Evolutionary conservation across 2,797 vertebrate genomes (phyloP).

Genomic region (Oreochromis grahami): DNA sequence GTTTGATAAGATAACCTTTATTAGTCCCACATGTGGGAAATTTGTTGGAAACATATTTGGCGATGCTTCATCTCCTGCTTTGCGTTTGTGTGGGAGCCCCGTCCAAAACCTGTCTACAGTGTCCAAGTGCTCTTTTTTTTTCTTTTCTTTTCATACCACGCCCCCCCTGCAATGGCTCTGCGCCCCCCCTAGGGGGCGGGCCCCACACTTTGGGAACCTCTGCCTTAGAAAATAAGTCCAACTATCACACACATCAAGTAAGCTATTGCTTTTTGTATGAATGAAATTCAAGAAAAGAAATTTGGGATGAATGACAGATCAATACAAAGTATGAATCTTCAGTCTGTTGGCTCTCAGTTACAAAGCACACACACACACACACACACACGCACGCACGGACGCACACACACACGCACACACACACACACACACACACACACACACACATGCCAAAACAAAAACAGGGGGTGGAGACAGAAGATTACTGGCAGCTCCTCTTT

Average conservation of each 20-base stretch:
- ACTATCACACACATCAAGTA: background rate
- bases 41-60: no score
- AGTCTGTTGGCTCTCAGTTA: slow-evolving; percentile 4
- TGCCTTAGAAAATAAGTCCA: background rate
- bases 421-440: background rate
- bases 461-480: slow-evolving; percentile 4
- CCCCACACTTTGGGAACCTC: no score
- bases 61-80: no score
- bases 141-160: no score
- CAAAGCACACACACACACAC: background rate
- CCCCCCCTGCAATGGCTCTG: no score
- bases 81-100: no score
- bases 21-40: no score
- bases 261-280: background rate
- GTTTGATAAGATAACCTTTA: no score
- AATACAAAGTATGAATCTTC: background rate
- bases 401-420: background rate
- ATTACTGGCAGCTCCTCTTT: slow-evolving; percentile 54
- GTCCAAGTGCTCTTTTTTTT: no score
- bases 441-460: background rate
- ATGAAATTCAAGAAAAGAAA: background rate
- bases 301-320: background rate
- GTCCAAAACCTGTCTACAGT: no score
- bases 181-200: no score
- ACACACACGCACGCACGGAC: background rate